Conservation (phyloP, 64 coral and sea anemone genomes). For the Pocillopora verrucosa region DNA sequence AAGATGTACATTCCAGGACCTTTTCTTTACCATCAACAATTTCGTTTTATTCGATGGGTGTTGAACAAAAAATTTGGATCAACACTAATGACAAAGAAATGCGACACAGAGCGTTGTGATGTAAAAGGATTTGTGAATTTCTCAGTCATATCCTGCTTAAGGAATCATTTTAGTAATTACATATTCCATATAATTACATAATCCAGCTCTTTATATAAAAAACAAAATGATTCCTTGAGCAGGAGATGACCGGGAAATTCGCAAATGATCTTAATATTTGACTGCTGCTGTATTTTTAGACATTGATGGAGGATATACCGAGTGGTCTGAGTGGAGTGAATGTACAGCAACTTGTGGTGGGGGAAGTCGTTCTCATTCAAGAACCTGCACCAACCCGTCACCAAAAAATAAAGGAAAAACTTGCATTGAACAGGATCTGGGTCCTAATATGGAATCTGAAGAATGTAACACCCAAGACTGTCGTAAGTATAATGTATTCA, state of each 20-base stretch:
- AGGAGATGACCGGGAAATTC: too few species aligned
- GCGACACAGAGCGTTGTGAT: constrained; percentile 1
- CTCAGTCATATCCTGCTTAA: too few species aligned
- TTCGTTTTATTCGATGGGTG: too few species aligned
- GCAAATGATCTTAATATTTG: too few species aligned
- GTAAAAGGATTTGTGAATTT: too few species aligned
- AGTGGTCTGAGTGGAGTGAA: constrained; percentile 73
- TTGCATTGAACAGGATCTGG: not conserved
- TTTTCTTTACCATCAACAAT: too few species aligned
- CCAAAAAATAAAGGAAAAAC: constrained; percentile 42
- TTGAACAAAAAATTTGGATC: too few species aligned
- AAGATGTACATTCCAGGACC: too few species aligned
- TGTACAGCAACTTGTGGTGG: constrained; percentile 81
- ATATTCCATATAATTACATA: too few species aligned
- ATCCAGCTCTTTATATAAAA: not conserved
- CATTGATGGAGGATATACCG: constrained; percentile 76
- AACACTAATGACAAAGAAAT: not conserved
- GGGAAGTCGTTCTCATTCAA: constrained; percentile 63
- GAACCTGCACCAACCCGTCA: constrained; percentile 86
- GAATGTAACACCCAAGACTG: constrained; percentile 29
- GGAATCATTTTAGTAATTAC: not conserved
- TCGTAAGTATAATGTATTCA: not conserved
- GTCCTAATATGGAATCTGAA: not conserved
- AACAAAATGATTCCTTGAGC: too few species aligned
- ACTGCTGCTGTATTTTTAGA: not conserved